A percentile compares a stretch with the other conserved stretches of the same genome.
These are phyloP conservation scores for Tortrix viridana DNA, from an alignment of 2,888 invertebrate species.

Conservation along the genomic window DNA sequence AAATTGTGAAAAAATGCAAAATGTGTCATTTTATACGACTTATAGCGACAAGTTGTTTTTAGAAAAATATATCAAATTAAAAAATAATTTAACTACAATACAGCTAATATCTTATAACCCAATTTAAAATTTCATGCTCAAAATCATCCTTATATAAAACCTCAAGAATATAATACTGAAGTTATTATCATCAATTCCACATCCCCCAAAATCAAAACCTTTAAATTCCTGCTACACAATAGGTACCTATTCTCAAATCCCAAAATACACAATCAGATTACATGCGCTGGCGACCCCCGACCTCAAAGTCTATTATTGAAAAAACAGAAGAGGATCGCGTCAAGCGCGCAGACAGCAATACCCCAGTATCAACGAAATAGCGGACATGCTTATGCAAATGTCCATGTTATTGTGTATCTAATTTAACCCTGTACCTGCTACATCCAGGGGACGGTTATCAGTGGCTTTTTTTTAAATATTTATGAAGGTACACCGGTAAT, in stretches of 20 bases:
- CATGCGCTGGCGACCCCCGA: constrained; percentile 9
- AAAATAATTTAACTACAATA: too few species aligned
- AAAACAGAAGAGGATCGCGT: constrained; percentile 54
- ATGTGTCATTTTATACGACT: too few species aligned
- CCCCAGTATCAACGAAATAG: constrained; percentile 79
- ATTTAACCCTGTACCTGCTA: constrained; percentile 68
- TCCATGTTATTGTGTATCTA: constrained; percentile 82
- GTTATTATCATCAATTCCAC: neutral
- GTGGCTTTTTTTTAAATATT: constrained; percentile 79
- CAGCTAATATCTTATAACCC: too few species aligned
- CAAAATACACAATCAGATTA: constrained; percentile 3
- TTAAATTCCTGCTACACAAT: neutral
- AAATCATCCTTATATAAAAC: too few species aligned
- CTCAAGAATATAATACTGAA: too few species aligned
- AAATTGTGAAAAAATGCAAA: too few species aligned
- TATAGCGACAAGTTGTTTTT: too few species aligned
- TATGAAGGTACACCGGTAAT: constrained; percentile 77
- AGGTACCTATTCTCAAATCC: neutral
- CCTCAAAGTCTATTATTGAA: constrained; percentile 40
- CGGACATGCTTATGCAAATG: constrained; percentile 82
- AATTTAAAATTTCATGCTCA: too few species aligned
- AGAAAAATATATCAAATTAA: too few species aligned
- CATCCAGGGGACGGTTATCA: constrained; percentile 67
- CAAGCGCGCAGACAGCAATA: constrained; percentile 67
- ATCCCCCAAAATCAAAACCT: neutral